These are phyloP conservation scores for Melieria omissa DNA, from an alignment of 2,888 invertebrate genomes.

Conservation along the genomic window DNA sequence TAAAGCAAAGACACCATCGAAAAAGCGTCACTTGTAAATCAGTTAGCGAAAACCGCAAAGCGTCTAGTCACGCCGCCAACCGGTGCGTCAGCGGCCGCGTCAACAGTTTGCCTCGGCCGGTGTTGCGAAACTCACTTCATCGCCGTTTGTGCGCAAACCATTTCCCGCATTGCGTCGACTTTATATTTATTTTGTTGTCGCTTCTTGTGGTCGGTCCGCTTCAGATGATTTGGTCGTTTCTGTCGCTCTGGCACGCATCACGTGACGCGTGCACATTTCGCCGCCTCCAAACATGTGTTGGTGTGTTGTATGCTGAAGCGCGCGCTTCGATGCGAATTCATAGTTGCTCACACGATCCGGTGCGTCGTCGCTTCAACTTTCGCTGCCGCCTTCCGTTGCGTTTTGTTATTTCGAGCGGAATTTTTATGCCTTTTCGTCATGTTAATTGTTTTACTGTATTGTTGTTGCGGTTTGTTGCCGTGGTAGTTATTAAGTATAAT, in stretches of 20 bases:
- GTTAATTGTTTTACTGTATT: constrained; percentile 53
- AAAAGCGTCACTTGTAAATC: too few relatives aligned
- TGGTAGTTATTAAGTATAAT: constrained; percentile 51
- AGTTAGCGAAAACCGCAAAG: too few relatives aligned
- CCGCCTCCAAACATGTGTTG: constrained; percentile 11
- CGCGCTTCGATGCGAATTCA: not conserved
- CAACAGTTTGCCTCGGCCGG: too few relatives aligned
- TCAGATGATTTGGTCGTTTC: too few relatives aligned
- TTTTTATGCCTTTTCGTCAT: constrained; percentile 58
- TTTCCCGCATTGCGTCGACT: too few relatives aligned
- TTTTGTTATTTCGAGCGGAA: constrained; percentile 36
- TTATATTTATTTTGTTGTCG: too few relatives aligned
- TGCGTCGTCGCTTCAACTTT: not conserved
- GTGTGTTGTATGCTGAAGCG: not conserved
- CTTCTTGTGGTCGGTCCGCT: too few relatives aligned
- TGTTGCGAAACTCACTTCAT: too few relatives aligned
- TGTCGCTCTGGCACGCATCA: constrained; percentile 41
- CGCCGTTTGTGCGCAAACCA: too few relatives aligned
- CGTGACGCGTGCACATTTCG: constrained; percentile 54
- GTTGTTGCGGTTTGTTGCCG: constrained; percentile 40
- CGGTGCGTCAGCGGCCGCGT: too few relatives aligned
- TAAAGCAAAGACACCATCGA: too few relatives aligned
- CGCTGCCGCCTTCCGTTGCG: constrained; percentile 13
- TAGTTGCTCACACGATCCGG: constrained; percentile 16
- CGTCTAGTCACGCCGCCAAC: too few relatives aligned